Evolutionary conservation across 2,113 vertebrate species (phyloP).

Genomic region (Hippolais icterina): DNA sequence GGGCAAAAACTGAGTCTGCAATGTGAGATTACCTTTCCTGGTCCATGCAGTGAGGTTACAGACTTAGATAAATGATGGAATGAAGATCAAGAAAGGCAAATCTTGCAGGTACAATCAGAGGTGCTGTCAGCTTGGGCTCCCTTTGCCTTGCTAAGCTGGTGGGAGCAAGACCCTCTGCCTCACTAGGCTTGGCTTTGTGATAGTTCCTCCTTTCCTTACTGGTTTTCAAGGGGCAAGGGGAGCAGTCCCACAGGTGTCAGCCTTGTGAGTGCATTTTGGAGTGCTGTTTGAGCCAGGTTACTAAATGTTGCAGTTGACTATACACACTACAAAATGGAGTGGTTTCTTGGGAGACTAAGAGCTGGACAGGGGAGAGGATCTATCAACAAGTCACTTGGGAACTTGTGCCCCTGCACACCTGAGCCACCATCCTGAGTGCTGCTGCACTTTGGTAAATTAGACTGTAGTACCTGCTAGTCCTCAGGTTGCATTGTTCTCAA

Average conservation of each 20-base stretch:
- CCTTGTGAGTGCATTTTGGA: background rate
- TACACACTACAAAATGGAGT: background rate
- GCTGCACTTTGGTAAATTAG: background rate
- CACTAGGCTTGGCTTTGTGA: background rate
- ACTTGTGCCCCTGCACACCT: background rate
- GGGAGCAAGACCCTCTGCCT: background rate
- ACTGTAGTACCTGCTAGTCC: background rate
- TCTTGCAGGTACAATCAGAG: fast-evolving
- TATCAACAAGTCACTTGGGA: background rate
- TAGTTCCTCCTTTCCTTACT: background rate
- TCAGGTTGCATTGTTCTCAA: background rate
- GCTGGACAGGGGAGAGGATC: background rate
- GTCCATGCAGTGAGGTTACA: background rate
- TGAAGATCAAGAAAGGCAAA: background rate
- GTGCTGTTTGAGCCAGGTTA: background rate
- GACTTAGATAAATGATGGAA: background rate
- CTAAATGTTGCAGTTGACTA: fast-evolving
- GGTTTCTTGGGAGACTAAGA: background rate
- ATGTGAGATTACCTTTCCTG: background rate
- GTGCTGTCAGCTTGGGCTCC: background rate
- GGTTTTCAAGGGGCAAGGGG: background rate
- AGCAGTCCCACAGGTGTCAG: background rate
- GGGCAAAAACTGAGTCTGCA: background rate
- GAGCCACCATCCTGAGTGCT: background rate
- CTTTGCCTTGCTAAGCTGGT: background rate